These are phyloP conservation scores for Drepana arcuata DNA, from an alignment of 1,140 invertebrate genomes.

Conservation along the genomic window DNA sequence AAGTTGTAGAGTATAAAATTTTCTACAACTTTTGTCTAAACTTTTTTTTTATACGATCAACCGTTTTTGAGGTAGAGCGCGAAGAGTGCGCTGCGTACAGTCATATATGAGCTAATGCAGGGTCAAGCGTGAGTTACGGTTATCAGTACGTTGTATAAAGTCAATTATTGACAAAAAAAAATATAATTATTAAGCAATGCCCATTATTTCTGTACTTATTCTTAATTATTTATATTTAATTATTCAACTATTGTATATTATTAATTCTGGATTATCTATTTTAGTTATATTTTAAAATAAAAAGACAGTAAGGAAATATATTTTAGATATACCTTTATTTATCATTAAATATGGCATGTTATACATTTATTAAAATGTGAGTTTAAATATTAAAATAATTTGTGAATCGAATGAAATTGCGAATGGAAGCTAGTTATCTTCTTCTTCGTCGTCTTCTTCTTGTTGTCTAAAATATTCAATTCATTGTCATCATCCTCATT, in stretches of 20 bases:
- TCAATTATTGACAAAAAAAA: too few species aligned
- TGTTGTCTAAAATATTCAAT: conserved; percentile 29
- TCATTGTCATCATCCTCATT: conserved; percentile 30
- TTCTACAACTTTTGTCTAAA: too few species aligned
- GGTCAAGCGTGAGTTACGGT: too few species aligned
- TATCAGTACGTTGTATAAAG: too few species aligned
- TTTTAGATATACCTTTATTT: conserved; percentile 26
- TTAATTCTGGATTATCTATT: conserved; percentile 23
- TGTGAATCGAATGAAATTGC: conserved; percentile 26
- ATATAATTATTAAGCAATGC: too few species aligned
- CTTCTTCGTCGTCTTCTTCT: conserved; percentile 35
- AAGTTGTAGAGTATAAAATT: too few species aligned
- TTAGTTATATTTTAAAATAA: conserved; percentile 24
- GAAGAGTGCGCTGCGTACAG: too few species aligned
- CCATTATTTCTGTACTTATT: too few species aligned
- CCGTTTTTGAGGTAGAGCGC: too few species aligned
- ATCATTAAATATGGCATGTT: conserved; percentile 24
- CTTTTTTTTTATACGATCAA: too few species aligned
- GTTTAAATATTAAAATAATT: conserved; percentile 24
- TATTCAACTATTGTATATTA: conserved; percentile 21
- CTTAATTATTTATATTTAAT: conserved; percentile 22
- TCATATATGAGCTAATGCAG: too few species aligned
- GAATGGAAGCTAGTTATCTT: conserved; percentile 31
- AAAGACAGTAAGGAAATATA: conserved; percentile 24
- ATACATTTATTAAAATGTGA: conserved; percentile 30